Evolutionary conservation across 37 sponge, comb jelly and placozoan species (phyloP).

Genomic region (Haliclona indistincta): DNA sequence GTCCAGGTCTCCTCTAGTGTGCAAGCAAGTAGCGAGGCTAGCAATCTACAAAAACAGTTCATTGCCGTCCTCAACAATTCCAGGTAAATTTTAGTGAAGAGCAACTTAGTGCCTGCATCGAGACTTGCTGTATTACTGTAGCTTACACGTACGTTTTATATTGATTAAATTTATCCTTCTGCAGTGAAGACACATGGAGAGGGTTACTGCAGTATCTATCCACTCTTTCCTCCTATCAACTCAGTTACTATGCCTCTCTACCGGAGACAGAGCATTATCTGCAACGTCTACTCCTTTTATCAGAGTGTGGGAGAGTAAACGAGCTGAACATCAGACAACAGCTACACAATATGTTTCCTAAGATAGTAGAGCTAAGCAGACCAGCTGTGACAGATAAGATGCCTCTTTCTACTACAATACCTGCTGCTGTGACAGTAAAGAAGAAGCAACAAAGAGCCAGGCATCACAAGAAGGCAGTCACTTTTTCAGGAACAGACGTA

Average conservation of each 20-base stretch:
- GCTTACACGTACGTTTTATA: neutral
- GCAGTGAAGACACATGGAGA: constrained; percentile 2
- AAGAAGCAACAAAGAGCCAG: neutral
- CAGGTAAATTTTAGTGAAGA: neutral
- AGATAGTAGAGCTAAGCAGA: constrained; percentile 4
- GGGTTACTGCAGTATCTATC: neutral
- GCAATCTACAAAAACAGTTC: constrained; percentile 25
- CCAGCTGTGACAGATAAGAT: constrained; percentile 1
- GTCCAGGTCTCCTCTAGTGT: too few relatives aligned
- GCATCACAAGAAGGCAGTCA: too few relatives aligned
- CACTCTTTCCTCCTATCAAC: neutral
- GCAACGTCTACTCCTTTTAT: constrained; percentile 21
- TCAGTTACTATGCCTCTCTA: neutral
- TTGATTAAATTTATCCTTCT: neutral
- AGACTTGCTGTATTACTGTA: neutral
- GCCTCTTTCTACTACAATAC: constrained; percentile 9
- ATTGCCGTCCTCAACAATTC: constrained; percentile 12
- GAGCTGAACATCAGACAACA: constrained; percentile 7
- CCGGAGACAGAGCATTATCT: constrained; percentile 57
- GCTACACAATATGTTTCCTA: constrained; percentile 23
- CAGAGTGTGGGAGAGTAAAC: neutral
- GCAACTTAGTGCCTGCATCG: neutral
- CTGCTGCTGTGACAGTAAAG: neutral
- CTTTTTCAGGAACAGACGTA: neutral
- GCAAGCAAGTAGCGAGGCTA: too few relatives aligned